Conservation (phyloP, 1,140 invertebrate species). For the Hycleus phaleratus region DNA sequence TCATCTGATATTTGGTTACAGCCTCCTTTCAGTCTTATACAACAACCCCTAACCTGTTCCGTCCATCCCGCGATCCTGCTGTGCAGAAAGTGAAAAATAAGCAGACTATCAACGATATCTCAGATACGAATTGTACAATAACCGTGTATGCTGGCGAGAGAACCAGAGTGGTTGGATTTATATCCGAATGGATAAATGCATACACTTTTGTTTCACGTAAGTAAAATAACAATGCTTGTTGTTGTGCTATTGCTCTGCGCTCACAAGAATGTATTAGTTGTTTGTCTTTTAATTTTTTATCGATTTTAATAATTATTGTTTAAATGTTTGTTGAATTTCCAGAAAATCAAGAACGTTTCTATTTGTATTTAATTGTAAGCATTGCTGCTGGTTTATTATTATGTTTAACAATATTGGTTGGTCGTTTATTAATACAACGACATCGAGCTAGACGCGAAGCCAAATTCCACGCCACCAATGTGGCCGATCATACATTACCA, state of each 20-base stretch:
- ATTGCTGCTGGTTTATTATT: constrained; percentile 58
- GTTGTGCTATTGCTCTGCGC: constrained; percentile 5
- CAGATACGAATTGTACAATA: constrained; percentile 34
- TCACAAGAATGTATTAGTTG: not conserved
- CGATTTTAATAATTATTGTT: too few relatives aligned
- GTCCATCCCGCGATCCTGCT: constrained; percentile 14
- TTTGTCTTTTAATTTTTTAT: too few relatives aligned
- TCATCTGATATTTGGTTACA: constrained; percentile 18
- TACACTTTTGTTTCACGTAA: constrained; percentile 45
- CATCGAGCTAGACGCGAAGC: constrained; percentile 48
- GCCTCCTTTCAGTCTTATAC: constrained; percentile 18
- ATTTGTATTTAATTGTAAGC: constrained; percentile 68
- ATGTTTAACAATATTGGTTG: constrained; percentile 59
- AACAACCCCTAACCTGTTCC: constrained; percentile 19
- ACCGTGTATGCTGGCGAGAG: constrained; percentile 30
- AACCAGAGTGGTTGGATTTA: constrained; percentile 44
- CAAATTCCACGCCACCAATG: constrained; percentile 49
- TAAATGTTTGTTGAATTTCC: constrained; percentile 26
- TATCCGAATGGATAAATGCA: constrained; percentile 50
- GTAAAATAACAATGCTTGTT: constrained; percentile 17
- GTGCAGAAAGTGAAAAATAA: constrained; percentile 17
- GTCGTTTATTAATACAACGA: constrained; percentile 54
- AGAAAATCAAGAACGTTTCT: constrained; percentile 72
- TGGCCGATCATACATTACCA: constrained; percentile 52
- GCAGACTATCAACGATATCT: constrained; percentile 4